Base-by-base conservation (phyloP, 1,140 invertebrate species). In the Sweltsa coloradensis region DNA sequence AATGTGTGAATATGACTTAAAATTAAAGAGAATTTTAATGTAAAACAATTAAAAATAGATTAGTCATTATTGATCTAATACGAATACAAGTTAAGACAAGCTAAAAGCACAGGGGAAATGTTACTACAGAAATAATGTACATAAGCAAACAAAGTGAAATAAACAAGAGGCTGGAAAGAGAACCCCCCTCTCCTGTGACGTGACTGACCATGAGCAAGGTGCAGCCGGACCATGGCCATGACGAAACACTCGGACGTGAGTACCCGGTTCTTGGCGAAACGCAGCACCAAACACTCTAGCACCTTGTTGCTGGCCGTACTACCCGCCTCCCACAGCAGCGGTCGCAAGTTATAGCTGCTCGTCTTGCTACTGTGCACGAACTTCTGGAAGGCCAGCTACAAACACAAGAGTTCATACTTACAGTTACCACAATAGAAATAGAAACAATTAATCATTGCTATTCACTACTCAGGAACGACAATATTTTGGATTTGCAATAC, bases 251-350 rank as follows among this genome's bases (percentile, higher is more conserved):
- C 79, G 1, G 75, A 69, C 4, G 74, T 69, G 2, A 83, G 60
- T 16, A 72, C 56, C 42, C 65, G 64, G 60, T 75, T 75, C 58
- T 76, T 75, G 13, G 79, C 71, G 66, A 79, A 83, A 50, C 81
- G 61, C 24, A 82, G 62, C 34, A 83, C 76, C 14, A 82, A 60
- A 62, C 79, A 80, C 69, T 84, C 81, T 40, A 83, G 64, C 45
- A 83, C 81, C 69, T 84, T 84, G 61, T 84, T 84, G 55, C 74
- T 78, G 5, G 79, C 80, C 3, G 76, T 75, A 43, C 78, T 71
- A 44, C 79, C 80, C 21, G 78, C 74, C 63, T 80, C 79, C 74
- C 76, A 78, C 41, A 83, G 63, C 44, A 81, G 64, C 19, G 70
- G 67, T 54, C 81, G 64, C 50, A 83, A 61, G 54, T 75, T 69